Conservation (phyloP, 2,888 invertebrate genomes). For the Molorchus minor region DNA sequence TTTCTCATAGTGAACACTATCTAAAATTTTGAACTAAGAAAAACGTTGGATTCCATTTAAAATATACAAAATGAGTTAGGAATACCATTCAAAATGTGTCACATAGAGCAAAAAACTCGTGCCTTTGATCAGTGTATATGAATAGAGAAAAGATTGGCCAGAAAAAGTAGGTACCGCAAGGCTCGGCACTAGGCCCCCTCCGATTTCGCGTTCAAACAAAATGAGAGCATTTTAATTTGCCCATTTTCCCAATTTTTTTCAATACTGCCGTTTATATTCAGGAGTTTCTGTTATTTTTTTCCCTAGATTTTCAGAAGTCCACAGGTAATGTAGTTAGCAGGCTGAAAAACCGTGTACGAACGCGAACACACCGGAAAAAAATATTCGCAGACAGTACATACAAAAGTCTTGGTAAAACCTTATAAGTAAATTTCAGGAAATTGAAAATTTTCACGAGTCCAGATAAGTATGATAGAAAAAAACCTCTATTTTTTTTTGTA, state of each 20-base stretch:
- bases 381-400: conserved; percentile 36
- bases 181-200: too few relatives aligned
- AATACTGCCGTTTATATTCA: conserved; percentile 34
- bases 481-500: conserved; percentile 13
- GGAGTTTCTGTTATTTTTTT: conserved; percentile 41
- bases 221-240: conserved; percentile 12
- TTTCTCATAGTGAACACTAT: too few relatives aligned
- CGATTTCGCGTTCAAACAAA: too few relatives aligned
- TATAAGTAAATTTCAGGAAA: conserved; percentile 18
- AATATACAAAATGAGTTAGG: too few relatives aligned
- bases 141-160: too few relatives aligned
- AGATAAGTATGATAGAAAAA: conserved; percentile 31
- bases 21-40: too few relatives aligned
- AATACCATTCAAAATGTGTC: too few relatives aligned
- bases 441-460: conserved; percentile 17
- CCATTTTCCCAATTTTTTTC: too few relatives aligned
- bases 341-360: conserved; percentile 26
- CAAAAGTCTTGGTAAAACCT: conserved; percentile 37
- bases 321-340: conserved; percentile 51
- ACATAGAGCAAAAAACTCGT: too few relatives aligned
- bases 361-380: conserved; percentile 30
- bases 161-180: too few relatives aligned
- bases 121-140: too few relatives aligned
- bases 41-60: too few relatives aligned
- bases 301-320: conserved; percentile 53